These are phyloP conservation scores for Operophtera brumata DNA, from an alignment of 2,888 invertebrate species.

Conservation along the genomic window DNA sequence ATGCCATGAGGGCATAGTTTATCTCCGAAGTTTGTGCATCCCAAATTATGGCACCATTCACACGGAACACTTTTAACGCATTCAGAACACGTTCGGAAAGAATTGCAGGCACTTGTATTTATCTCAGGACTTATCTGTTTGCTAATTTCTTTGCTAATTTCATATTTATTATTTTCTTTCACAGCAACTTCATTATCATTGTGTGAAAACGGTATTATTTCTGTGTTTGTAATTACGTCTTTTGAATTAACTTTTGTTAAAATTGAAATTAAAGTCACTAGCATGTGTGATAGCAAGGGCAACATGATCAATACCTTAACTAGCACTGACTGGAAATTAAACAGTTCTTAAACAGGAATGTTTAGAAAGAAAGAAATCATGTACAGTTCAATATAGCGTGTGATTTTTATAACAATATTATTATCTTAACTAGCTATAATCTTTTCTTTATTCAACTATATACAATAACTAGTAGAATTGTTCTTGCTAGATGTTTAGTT, in stretches of 20 bases:
- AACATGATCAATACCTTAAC: not conserved
- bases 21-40: slow-evolving; percentile 42
- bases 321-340: not conserved
- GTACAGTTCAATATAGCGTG: too few species aligned
- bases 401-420: slow-evolving; percentile 12
- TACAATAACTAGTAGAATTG: not conserved
- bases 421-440: slow-evolving; percentile 1
- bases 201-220: slow-evolving; percentile 4
- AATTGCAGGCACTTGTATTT: slow-evolving; percentile 28
- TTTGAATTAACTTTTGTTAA: not conserved
- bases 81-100: slow-evolving; percentile 41
- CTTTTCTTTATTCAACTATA: not conserved
- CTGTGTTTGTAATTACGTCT: not conserved
- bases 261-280: not conserved
- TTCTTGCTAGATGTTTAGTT: not conserved
- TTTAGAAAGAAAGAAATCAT: too few species aligned
- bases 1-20: slow-evolving; percentile 34
- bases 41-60: slow-evolving; percentile 52
- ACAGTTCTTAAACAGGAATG: too few species aligned
- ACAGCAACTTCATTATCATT: not conserved
- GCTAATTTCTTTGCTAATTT: too few species aligned
- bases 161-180: not conserved
- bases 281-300: too few species aligned
- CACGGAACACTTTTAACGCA: slow-evolving; percentile 47
- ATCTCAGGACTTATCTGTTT: not conserved